These are phyloP conservation scores for Aquatica leii DNA, from an alignment of 2,888 invertebrate genomes.

Conservation along the genomic window DNA sequence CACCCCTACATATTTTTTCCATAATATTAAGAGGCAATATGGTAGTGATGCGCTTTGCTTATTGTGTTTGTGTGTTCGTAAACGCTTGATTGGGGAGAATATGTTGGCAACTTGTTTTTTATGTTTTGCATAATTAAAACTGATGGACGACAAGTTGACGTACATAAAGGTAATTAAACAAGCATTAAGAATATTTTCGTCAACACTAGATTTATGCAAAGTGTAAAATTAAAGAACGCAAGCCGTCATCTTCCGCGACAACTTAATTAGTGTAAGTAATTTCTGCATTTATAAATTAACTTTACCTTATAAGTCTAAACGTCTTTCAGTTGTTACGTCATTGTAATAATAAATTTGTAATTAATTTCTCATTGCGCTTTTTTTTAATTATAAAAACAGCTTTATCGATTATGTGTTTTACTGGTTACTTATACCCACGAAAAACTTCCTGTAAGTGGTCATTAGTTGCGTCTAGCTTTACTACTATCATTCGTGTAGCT, in stretches of 20 bases:
- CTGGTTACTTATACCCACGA: no score
- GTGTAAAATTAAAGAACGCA: constrained; percentile 10
- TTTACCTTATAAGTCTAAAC: constrained; percentile 2
- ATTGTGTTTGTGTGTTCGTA: constrained; percentile 19
- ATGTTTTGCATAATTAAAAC: constrained; percentile 19
- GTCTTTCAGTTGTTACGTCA: not conserved
- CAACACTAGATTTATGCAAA: constrained; percentile 6
- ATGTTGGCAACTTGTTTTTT: not conserved
- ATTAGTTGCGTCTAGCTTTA: no score
- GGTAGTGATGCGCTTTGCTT: constrained; percentile 10
- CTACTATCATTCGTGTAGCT: no score
- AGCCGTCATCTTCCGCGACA: constrained; percentile 20
- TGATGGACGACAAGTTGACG: constrained; percentile 14
- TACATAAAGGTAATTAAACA: constrained; percentile 21
- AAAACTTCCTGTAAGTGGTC: no score
- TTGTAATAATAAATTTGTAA: not conserved
- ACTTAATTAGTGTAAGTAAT: constrained; percentile 22
- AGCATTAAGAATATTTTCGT: constrained; percentile 23
- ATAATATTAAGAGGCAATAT: constrained; percentile 13
- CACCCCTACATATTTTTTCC: constrained; percentile 14
- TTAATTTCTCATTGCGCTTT: not conserved
- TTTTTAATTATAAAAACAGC: no score
- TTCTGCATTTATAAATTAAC: constrained; percentile 12
- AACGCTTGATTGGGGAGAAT: not conserved
- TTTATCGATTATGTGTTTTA: no score